Evolutionary conservation across 2,888 invertebrate species (phyloP).

Genomic region (Metallyticus violacea): DNA sequence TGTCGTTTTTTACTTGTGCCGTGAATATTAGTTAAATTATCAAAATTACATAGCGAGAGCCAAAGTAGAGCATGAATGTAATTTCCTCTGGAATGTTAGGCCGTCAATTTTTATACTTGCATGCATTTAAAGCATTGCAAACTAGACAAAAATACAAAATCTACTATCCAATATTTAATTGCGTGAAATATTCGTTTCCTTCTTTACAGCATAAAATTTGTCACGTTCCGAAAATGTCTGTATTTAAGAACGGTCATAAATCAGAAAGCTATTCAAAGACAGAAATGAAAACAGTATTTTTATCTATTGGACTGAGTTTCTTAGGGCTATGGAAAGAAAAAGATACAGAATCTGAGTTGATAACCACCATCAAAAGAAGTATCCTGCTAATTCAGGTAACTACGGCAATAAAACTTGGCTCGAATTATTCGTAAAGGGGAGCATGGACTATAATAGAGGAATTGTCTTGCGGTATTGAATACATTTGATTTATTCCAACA

Average conservation of each 20-base stretch:
- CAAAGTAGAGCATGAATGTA: neutral
- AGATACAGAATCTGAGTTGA: conserved; percentile 67
- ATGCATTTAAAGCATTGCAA: neutral
- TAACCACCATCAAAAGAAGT: conserved; percentile 74
- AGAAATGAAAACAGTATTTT: neutral
- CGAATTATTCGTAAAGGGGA: no score
- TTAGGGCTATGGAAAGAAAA: conserved; percentile 53
- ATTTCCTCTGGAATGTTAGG: neutral
- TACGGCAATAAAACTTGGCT: no score
- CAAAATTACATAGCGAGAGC: neutral
- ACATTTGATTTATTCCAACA: no score
- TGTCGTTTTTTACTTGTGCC: no score
- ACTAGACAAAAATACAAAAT: neutral
- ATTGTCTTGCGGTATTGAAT: no score
- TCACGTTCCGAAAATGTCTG: neutral
- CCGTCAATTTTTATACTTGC: neutral
- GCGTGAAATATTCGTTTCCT: neutral
- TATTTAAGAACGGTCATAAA: neutral
- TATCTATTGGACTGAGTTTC: conserved; percentile 47
- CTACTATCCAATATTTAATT: neutral
- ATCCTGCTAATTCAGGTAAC: conserved; percentile 69
- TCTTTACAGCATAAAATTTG: neutral
- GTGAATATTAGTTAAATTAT: neutral
- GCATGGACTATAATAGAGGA: no score
- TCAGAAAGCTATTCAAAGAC: neutral